These are phyloP conservation scores for Norana najaformis DNA, from an alignment of 2,888 invertebrate genomes.

Conservation along the genomic window DNA sequence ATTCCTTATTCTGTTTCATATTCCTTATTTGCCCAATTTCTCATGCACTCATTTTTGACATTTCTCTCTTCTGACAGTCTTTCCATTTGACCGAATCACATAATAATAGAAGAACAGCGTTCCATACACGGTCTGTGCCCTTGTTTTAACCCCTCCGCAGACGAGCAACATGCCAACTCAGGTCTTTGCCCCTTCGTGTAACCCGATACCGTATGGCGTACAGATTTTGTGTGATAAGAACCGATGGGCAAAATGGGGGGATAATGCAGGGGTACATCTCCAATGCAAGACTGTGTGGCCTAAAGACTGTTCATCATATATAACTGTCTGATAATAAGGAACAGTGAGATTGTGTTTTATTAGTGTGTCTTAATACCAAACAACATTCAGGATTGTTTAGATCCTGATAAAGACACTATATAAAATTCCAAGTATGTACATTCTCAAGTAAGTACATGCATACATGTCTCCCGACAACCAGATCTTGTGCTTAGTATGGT, in stretches of 20 bases:
- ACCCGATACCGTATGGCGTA: not conserved
- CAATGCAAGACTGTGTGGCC: not conserved
- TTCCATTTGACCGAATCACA: not conserved
- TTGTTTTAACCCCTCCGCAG: not conserved
- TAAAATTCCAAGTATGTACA: no score
- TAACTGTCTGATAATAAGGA: not conserved
- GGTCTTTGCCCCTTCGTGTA: not conserved
- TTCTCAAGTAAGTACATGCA: no score
- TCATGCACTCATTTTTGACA: conserved; percentile 4
- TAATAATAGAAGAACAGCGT: not conserved
- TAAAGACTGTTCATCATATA: not conserved
- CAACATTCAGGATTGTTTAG: not conserved
- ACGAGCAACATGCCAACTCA: not conserved
- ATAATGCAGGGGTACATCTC: not conserved
- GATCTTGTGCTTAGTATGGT: no score
- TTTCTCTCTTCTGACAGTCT: not conserved
- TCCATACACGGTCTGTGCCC: not conserved
- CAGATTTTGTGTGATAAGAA: not conserved
- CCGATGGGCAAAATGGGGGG: not conserved
- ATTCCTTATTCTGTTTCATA: not conserved
- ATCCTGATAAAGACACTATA: no score
- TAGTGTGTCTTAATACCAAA: not conserved
- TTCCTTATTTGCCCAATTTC: no score
- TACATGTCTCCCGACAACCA: no score
- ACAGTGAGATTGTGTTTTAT: no score